phyloP scores from a whole-genome alignment of 2,888 invertebrate genomes.

The Sclerodermus sp. region DNA sequence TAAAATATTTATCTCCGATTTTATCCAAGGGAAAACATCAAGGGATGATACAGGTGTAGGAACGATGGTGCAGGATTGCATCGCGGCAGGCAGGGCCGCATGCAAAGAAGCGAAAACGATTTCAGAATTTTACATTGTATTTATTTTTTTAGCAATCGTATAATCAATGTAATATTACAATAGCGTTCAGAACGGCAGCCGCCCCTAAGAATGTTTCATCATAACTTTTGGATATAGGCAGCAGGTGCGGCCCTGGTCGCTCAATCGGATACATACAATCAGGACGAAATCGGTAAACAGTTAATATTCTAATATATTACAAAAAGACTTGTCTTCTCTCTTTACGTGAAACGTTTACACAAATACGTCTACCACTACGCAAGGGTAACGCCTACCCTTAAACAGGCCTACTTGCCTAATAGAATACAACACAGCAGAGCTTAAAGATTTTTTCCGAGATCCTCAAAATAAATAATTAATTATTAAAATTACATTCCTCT shows the following conservation, averaged over 20 bases:
- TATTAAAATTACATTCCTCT: slow-evolving; percentile 55
- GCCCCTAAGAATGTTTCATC: slow-evolving; percentile 29
- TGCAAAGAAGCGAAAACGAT: slow-evolving; percentile 45
- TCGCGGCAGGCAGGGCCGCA: slow-evolving; percentile 39
- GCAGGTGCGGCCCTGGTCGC: slow-evolving; percentile 52
- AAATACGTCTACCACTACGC: slow-evolving; percentile 46
- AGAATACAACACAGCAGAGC: slow-evolving; percentile 52
- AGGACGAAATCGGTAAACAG: slow-evolving; percentile 35
- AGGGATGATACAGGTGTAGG: neutral
- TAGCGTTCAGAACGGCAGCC: slow-evolving; percentile 54
- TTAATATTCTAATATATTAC: slow-evolving; percentile 52
- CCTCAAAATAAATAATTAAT: slow-evolving; percentile 56
- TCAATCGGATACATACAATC: slow-evolving; percentile 37
- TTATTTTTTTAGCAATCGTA: slow-evolving; percentile 55
- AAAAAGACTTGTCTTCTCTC: slow-evolving; percentile 40
- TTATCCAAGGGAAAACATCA: too few relatives aligned
- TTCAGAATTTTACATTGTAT: slow-evolving; percentile 52
- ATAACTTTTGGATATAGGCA: slow-evolving; percentile 35
- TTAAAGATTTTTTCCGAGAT: slow-evolving; percentile 48
- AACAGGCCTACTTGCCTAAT: slow-evolving; percentile 28
- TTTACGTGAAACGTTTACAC: slow-evolving; percentile 48
- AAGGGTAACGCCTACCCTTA: slow-evolving; percentile 36
- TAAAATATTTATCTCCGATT: too few relatives aligned
- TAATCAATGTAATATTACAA: slow-evolving; percentile 57
- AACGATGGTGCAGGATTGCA: slow-evolving; percentile 11